phyloP scores from a whole-genome alignment of 2,797 vertebrate genomes.

The Anableps anableps region DNA sequence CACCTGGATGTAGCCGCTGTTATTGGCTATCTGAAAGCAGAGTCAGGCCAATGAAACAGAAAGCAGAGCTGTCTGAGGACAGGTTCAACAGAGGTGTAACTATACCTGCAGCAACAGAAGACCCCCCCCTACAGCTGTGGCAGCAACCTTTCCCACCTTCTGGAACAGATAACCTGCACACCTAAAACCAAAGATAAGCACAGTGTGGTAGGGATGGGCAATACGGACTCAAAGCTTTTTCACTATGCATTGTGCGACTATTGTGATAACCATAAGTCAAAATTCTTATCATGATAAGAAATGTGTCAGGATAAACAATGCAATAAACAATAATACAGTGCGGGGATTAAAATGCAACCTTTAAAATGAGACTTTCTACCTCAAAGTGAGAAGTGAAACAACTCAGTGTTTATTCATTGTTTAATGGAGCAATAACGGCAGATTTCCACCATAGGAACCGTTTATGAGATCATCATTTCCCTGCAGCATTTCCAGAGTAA shows the following conservation, averaged over 20 bases:
- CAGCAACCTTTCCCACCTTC: slow-evolving; percentile 97
- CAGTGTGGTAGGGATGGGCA: too few species aligned
- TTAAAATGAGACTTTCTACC: not conserved
- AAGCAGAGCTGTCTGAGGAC: not conserved
- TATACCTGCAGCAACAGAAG: slow-evolving; percentile 97
- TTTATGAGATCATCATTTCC: too few species aligned
- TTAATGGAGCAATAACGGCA: too few species aligned
- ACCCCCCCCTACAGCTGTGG: slow-evolving; percentile 95
- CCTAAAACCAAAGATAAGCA: slow-evolving; percentile 76
- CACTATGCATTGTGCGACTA: too few species aligned
- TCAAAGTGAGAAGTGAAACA: not conserved
- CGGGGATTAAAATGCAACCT: not conserved
- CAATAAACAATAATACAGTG: too few species aligned
- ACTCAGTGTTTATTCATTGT: not conserved
- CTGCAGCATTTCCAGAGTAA: too few species aligned
- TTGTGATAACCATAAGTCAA: too few species aligned
- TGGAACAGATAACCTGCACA: slow-evolving; percentile 99
- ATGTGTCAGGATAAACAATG: too few species aligned
- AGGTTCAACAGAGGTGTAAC: not conserved
- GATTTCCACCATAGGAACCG: too few species aligned
- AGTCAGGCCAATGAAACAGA: not conserved
- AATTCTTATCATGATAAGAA: too few species aligned
- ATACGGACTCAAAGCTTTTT: too few species aligned
- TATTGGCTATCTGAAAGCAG: slow-evolving; percentile 90
- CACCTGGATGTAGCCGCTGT: slow-evolving; percentile 94